These are phyloP conservation scores for Cyanocitta stelleri DNA, from an alignment of 2,113 vertebrate genomes.

Conservation along the genomic window DNA sequence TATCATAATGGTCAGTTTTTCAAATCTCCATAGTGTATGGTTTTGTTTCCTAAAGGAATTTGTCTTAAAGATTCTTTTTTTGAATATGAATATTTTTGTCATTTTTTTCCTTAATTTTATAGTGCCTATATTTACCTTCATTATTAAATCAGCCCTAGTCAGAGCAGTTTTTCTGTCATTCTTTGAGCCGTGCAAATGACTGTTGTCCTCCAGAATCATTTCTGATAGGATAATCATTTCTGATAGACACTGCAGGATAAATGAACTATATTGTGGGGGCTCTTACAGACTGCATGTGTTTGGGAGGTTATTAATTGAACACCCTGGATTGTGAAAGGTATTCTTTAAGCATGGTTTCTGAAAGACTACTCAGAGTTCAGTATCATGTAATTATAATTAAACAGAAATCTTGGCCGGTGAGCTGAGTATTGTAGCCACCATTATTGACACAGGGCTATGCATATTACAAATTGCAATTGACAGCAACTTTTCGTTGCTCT, in stretches of 20 bases:
- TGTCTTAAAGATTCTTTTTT: background rate
- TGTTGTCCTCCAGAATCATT: background rate
- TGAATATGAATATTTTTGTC: background rate
- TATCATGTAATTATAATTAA: background rate
- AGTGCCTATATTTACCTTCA: background rate
- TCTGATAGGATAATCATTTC: no score
- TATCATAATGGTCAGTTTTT: background rate
- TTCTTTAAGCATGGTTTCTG: background rate
- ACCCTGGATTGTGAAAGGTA: background rate
- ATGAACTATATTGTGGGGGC: background rate
- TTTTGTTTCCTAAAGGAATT: background rate
- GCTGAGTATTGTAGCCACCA: background rate
- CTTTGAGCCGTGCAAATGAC: background rate
- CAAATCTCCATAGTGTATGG: background rate
- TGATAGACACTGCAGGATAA: background rate
- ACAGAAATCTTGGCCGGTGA: background rate
- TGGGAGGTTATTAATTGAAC: background rate
- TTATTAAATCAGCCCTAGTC: background rate
- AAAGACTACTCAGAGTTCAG: background rate
- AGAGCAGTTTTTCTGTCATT: background rate
- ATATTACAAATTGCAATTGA: background rate
- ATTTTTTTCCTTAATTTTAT: background rate
- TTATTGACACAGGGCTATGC: background rate
- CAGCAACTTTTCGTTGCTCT: background rate
- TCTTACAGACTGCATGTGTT: fast-evolving